Evolutionary conservation across 2,113 vertebrate genomes (phyloP), one percentile per base, ranked within the genome.

Genomic region (Mobula hypostoma): DNA sequence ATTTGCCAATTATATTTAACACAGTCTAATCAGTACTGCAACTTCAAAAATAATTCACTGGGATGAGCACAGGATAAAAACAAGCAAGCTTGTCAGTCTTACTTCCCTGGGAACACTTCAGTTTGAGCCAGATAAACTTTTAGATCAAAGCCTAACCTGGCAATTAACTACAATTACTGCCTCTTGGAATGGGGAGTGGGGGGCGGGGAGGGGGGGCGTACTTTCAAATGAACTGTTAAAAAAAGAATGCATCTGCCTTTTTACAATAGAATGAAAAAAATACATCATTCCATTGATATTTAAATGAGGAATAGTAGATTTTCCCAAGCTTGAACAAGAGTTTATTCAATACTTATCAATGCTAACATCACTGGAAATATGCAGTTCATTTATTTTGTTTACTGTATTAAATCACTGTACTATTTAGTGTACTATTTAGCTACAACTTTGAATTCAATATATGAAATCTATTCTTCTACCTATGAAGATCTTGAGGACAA

Each of bases 11-110:
- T 32, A 90, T 29, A 92, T 70, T 70, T 17, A 92, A 40, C 88
- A 92, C 40, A 72, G 88, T 14, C 88, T 36, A 63, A 19, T 32
- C 27, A 92, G 66, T 40, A 70, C 88, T 77, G 21, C 91, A 94
- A 68, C 91, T 94, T 68, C 83, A 72, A 19, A 27, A 56, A 56
- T 63, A 21, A 36, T 94, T 83, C 94, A 95, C 94, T 32, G 32
- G 32, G 27, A 27, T 77, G 7, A 77, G 74, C 74, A 79, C 77
- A 15, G 15, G 3, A 36, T 12, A 79, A 32, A 79, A 79, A 36
- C 12, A 17, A 66, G 2, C 21, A 2, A 79, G 4, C 14, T 66
- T 78, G 24, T 5, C 9, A 36, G 32, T 3, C n/a, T 79, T 36
- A 2, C 29, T n/a, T 36, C 77, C 32, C 2, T 79, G 77, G 24